Base-by-base conservation (phyloP, 37 sponge, comb jelly and placozoan genomes). In the Crambe crambe region DNA sequence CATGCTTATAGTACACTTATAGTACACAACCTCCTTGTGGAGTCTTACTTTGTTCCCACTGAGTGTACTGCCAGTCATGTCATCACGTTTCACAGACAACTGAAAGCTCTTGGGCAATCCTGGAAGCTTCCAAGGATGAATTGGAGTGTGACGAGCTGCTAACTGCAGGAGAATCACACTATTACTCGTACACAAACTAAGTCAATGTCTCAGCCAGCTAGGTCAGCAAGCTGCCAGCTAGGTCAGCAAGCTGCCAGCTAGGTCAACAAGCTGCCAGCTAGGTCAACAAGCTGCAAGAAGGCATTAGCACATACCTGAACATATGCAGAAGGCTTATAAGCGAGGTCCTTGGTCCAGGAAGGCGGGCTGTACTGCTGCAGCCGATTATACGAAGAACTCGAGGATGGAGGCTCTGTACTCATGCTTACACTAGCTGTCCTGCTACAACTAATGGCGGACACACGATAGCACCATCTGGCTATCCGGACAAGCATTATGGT, bases 1-100 rank as follows among this genome's bases (percentile, higher is more conserved):
- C n/a, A n/a, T n/a, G n/a, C n/a, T n/a, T n/a, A n/a, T n/a, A n/a
- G n/a, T n/a, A n/a, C n/a, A n/a, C n/a, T n/a, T n/a, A n/a, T n/a
- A n/a, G 51, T 47, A 47, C 51, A 62, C 64, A 62, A 8, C 31
- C 31, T 22, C 64, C 57, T 56, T 8, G 64, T 31, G 23, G 5
- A n/a, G n/a, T 9, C 44, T 5, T 54, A 93, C 93, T 73, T 93
- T 93, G 59, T 93, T 93, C 39, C 94, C 94, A 32, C 75, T 61
- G 15, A 93, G 91, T 20, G 84, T 69, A 31, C 78, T 67, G 58
- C 87, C 87, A 9, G 90, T 89, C 84, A 93, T 58, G 66, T 93
- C 90, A 44, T 93, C 94, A 32, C 94, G 70, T 68, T 93, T 93
- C 39, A 93, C 70, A 27, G 29, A 82, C 2, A 93, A 79, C 1